Conservation (phyloP, 2,797 vertebrate genomes). For the Leptatherina wallacei region DNA sequence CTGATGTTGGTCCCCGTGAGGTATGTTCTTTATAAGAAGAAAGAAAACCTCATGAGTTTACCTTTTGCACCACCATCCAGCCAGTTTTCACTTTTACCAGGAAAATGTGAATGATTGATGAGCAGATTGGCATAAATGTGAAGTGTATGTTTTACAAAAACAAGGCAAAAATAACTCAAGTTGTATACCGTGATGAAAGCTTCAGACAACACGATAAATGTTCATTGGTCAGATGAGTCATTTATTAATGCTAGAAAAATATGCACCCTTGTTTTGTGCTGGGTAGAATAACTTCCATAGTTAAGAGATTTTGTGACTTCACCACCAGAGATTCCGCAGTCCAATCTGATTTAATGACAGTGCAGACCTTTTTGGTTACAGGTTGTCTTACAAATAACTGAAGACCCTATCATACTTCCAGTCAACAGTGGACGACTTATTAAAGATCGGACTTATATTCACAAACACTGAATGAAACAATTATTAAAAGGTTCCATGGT, state of each 20-base stretch:
- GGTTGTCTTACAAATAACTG: slow-evolving; percentile 1
- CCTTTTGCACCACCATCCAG: not conserved
- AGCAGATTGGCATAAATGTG: not conserved
- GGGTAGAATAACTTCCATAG: slow-evolving; percentile 8
- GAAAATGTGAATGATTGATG: not conserved
- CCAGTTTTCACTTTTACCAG: not conserved
- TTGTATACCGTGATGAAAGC: not conserved
- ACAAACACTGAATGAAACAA: not conserved
- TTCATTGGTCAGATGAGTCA: not conserved
- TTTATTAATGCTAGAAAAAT: not conserved
- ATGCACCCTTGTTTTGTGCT: not conserved
- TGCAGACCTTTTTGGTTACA: not conserved
- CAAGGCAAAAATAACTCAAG: not conserved
- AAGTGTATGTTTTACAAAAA: not conserved
- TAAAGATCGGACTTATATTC: not conserved
- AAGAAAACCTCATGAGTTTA: not conserved
- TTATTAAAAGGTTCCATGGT: not conserved
- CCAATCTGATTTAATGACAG: not conserved
- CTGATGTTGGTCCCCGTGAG: not conserved
- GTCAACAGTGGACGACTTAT: not conserved
- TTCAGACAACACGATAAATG: not conserved
- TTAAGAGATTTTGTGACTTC: not conserved
- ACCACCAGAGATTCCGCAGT: not conserved
- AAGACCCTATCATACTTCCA: not conserved
- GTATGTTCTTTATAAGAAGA: not conserved